A percentile compares a stretch with the other conserved stretches of the same genome.
phyloP scores from a whole-genome alignment of 2,797 vertebrate genomes.

The Mycteria americana region DNA sequence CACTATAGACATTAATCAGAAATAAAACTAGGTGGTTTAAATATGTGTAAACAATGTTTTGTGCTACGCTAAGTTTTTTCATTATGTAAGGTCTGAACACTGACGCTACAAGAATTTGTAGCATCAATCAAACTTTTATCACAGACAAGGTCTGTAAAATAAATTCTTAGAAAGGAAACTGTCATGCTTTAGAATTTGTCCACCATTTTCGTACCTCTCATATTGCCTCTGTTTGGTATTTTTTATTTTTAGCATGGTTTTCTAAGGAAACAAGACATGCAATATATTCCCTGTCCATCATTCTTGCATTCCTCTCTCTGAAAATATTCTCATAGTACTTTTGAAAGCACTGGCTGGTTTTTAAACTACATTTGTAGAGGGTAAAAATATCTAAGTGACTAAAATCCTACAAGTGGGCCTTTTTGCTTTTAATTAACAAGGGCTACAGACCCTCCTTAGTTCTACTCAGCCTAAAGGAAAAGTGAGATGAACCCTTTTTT shows the following conservation, averaged over 20 bases:
- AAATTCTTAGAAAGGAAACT: neutral
- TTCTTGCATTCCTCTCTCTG: neutral
- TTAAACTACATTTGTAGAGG: neutral
- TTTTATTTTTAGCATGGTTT: neutral
- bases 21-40: neutral
- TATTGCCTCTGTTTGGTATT: neutral
- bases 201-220: neutral
- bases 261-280: neutral
- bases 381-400: neutral
- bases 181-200: neutral
- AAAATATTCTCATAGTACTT: neutral
- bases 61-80: neutral
- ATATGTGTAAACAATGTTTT: neutral
- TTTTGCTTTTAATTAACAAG: neutral
- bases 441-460: neutral
- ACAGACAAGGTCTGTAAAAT: neutral
- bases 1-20: neutral
- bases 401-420: neutral
- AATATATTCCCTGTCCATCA: neutral
- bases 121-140: neutral
- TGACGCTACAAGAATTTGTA: too few species aligned
- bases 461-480: neutral
- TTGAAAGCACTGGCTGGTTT: neutral
- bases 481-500: neutral
- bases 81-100: neutral